Evolutionary conservation across 2,888 invertebrate genomes (phyloP), one percentile per base, ranked within the genome.

Genomic region (Chirona hameri): DNA sequence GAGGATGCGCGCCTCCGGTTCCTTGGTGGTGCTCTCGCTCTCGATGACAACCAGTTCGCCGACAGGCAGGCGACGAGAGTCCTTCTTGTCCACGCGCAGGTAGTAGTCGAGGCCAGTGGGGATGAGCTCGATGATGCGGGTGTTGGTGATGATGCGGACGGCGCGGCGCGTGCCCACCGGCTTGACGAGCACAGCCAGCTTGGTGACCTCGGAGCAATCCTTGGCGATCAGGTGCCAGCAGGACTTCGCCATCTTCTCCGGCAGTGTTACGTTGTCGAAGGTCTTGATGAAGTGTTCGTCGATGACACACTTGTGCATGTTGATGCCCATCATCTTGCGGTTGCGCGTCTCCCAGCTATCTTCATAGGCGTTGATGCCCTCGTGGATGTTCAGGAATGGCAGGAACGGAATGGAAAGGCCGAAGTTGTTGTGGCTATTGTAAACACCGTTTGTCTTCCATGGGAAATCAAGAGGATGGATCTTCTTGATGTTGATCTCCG

Each of bases 181-280:
- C 31, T 82, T 81, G 55, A 69, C 72, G 65, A 83, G 39, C n/a
- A 83, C 57, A 15, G 65, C 81, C 29, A 83, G 79, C 29, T 29
- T 39, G 39, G 55, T 52, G 48, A 57, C 57, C 31, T 60, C n/a
- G 12, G 83, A 83, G 76, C 82, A 83, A 65, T 83, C 83, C n/a
- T 52, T 76, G 60, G 82, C 82, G 24, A 83, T 27, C 52, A 83
- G 24, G 57, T 83, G 83, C 57, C 76, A 83, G 82, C 83, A 83
- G 52, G 39, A 48, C 27, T 79, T 57, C 0, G 21, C 21, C 81
- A 79, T 69, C 24, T 57, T 31, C 31, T 31, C 27, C 15, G 83
- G 83, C 21, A 83, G 24, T 31, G 48, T 83, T 65, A 46, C 55
- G 31, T 82, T 82, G 55, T 82, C 81, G 39, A 83, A 83, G n/a